These are phyloP conservation scores for Chaunax sp. DNA, from an alignment of 2,797 vertebrate species.

Conservation along the genomic window DNA sequence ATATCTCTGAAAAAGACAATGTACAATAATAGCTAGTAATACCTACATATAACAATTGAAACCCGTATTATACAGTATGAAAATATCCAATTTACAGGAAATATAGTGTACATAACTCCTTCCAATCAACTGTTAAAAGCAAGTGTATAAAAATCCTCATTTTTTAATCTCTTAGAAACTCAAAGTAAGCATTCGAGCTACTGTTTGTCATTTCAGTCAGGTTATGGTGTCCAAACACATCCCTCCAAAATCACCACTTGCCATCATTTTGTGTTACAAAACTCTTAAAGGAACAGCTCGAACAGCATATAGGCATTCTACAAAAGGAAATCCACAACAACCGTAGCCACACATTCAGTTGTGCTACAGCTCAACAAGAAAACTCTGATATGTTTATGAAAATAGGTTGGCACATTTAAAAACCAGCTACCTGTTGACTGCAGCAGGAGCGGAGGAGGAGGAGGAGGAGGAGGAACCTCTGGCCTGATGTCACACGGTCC, in stretches of 20 bases:
- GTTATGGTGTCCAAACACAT: constrained; percentile 53
- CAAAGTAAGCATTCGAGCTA: constrained; percentile 60
- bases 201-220: constrained; percentile 41
- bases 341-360: constrained; percentile 61
- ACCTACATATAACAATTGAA: constrained; percentile 80
- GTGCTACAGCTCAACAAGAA: constrained; percentile 75
- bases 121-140: constrained; percentile 63
- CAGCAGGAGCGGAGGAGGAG: constrained; percentile 40
- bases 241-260: constrained; percentile 56
- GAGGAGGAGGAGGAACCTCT: constrained; percentile 29
- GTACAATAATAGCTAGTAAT: constrained; percentile 73
- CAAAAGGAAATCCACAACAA: constrained; percentile 57
- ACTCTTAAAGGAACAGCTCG: constrained; percentile 52
- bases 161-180: constrained; percentile 62
- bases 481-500: constrained; percentile 65
- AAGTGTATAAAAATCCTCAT: constrained; percentile 78
- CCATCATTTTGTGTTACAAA: constrained; percentile 63
- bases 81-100: constrained; percentile 86
- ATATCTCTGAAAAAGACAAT: constrained; percentile 79
- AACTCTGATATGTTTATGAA: constrained; percentile 84
- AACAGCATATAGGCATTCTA: constrained; percentile 71
- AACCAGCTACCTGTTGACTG: constrained; percentile 73
- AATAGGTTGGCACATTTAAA: constrained; percentile 83
- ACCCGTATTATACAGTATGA: constrained; percentile 86
- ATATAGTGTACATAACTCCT: constrained; percentile 77